Evolutionary conservation across 2,888 invertebrate species (phyloP), one percentile per base, ranked within the genome.

Genomic region (Tipula confusa): DNA sequence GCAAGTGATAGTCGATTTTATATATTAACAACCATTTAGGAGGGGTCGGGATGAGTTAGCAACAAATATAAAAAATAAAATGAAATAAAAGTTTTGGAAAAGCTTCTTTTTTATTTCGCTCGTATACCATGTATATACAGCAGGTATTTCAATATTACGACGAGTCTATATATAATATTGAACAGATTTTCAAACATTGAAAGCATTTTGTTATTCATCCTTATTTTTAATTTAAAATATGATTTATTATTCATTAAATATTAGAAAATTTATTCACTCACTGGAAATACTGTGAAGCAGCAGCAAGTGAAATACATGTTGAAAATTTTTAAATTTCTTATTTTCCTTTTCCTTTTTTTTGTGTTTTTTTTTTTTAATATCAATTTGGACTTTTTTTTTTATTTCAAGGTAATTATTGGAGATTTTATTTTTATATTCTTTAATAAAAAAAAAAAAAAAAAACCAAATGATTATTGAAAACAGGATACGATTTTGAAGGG

Each of bases 131-230:
- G 18, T 48, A 48, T 11, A 48, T 1, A 64, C 64, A 64, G 24
- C 24, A 64, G 64, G 64, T 64, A 64, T 64, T 64, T 64, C 64
- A 64, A 64, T 24, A 64, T 64, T 64, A 64, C 18, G 64, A 64
- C 64, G 24, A 24, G 64, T 64, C 7, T 64, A 18, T 24, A 9
- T 64, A 64, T 24, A 1, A 24, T 64, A 64, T 64, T 64, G 64
- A 64, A 64, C 64, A 64, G 64, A 24, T 64, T 64, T 64, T 64
- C 24, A 64, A 64, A 64, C 9, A 64, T 64, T 64, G 64, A 64
- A 64, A 64, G 64, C 64, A 64, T 64, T 64, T 64, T 64, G 64
- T 64, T 64, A 64, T 64, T 64, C 64, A 64, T 64, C 64, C 64
- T 64, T 64, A 64, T 64, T 64, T 64, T 64, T 64, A 64, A 64